Percentiles rank a stretch among this genome's conserved stretches.
phyloP scores from a whole-genome alignment of 1,140 invertebrate genomes.

The Drosophila mojavensis region DNA sequence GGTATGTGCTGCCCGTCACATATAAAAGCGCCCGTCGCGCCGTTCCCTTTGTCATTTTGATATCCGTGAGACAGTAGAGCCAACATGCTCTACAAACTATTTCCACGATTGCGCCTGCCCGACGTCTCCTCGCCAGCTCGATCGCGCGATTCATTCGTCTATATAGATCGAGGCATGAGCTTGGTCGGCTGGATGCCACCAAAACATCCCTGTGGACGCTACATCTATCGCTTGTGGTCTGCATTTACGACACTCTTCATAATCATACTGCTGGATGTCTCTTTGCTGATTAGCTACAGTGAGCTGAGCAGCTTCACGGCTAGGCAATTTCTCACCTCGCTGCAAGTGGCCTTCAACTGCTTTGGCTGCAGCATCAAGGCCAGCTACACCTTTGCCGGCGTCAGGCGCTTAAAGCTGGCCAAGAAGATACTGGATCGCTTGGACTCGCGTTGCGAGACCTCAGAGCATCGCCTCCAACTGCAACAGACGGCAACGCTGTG shows the following conservation, averaged over 20 bases:
- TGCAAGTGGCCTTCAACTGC: slow-evolving; percentile 44
- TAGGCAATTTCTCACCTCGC: slow-evolving; percentile 55
- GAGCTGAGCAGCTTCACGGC: slow-evolving; percentile 45
- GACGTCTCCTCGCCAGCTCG: slow-evolving; percentile 4
- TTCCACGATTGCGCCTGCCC: slow-evolving; percentile 23
- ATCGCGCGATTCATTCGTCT: slow-evolving; percentile 54
- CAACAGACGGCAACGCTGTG: slow-evolving; percentile 37
- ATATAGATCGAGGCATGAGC: slow-evolving; percentile 45
- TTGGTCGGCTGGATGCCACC: slow-evolving; percentile 49
- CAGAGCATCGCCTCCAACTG: slow-evolving; percentile 11
- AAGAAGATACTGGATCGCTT: slow-evolving; percentile 45
- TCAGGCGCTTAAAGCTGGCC: slow-evolving; percentile 27
- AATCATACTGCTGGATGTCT: slow-evolving; percentile 6
- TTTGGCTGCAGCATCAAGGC: slow-evolving; percentile 50
- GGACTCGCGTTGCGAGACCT: slow-evolving; percentile 39
- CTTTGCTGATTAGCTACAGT: slow-evolving; percentile 37
- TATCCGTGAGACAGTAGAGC: not conserved
- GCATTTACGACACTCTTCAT: not conserved
- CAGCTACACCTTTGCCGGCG: slow-evolving; percentile 25
- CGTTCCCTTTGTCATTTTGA: not conserved
- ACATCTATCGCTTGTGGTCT: slow-evolving; percentile 32
- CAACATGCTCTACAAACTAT: slow-evolving; percentile 51
- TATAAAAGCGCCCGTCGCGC: slow-evolving; percentile 20
- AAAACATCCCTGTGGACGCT: not conserved
- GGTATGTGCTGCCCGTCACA: not conserved